These are phyloP conservation scores for Leptura quadrifasciata DNA, from an alignment of 2,888 invertebrate genomes.

Conservation along the genomic window DNA sequence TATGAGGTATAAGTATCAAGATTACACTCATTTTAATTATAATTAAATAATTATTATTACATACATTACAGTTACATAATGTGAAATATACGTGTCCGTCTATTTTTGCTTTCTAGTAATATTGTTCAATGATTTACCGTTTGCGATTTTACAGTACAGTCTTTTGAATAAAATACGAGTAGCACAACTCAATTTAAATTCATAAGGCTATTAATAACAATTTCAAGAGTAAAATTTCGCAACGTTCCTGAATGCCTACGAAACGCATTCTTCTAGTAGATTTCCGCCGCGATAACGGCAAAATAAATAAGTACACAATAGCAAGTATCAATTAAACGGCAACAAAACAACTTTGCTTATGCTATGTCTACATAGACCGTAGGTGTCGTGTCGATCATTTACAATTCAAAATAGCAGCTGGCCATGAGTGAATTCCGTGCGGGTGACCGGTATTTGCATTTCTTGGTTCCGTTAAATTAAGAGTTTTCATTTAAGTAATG, in stretches of 20 bases:
- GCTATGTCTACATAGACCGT: conserved; percentile 50
- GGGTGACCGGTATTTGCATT: conserved; percentile 58
- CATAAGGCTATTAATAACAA: conserved; percentile 14
- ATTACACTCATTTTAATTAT: too few relatives aligned
- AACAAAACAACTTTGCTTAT: conserved; percentile 50
- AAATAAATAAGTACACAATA: conserved; percentile 53
- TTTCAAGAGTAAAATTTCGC: not conserved
- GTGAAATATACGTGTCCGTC: too few relatives aligned
- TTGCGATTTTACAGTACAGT: too few relatives aligned
- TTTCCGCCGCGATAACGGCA: conserved; percentile 40
- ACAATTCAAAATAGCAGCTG: conserved; percentile 63
- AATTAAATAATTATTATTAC: too few relatives aligned
- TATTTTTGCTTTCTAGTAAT: too few relatives aligned
- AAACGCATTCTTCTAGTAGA: conserved; percentile 40
- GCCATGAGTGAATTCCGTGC: conserved; percentile 50
- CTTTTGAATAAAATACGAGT: not conserved
- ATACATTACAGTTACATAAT: too few relatives aligned
- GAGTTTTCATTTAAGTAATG: conserved; percentile 38
- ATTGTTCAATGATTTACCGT: too few relatives aligned
- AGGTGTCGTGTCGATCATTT: conserved; percentile 63
- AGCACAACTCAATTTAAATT: conserved; percentile 11
- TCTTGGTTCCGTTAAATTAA: conserved; percentile 45
- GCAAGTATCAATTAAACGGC: conserved; percentile 56
- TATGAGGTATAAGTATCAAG: too few relatives aligned
- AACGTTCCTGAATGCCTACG: conserved; percentile 1